Evolutionary conservation across 2,888 invertebrate species (phyloP), one percentile per base, ranked within the genome.

Genomic region (Platycheirus albimanus): DNA sequence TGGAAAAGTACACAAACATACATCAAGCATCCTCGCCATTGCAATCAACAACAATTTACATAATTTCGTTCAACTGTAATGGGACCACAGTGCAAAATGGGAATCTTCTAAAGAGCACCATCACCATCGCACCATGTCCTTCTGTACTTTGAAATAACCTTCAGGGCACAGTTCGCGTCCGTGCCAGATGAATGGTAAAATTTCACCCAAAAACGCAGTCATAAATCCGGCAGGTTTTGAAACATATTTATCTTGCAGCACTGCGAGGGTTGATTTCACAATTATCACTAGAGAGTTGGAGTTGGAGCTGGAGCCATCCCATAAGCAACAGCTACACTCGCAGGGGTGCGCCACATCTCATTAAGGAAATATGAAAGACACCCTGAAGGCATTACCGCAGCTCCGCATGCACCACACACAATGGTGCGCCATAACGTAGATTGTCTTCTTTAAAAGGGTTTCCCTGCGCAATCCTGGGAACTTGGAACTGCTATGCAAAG

Each of bases 261-360:
- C 20, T 38, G 47, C 49, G 30, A 41, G 36, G 67, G 43, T 64
- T 47, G 83, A 49, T 78, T 63, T 63, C 69, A 69, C 72, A 83
- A 78, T 83, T 83, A 83, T 83, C 83, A 74, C 83, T 78, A 69
- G n/a, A n/a, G n/a, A n/a, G n/a, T n/a, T n/a, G n/a, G n/a, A n/a
- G n/a, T n/a, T n/a, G n/a, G n/a, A n/a, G n/a, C n/a, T 58, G 74
- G 56, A 77, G 64, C 36, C 41, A 13, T 38, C 38, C n/a, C 36
- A 41, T 38, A 20, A 75, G n/a, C n/a, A n/a, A n/a, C n/a, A n/a
- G n/a, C n/a, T n/a, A n/a, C n/a, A n/a, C n/a, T n/a, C 15, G 41
- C 17, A 75, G 45, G 78, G 83, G 67, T 81, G 77, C 49, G 67
- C 77, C 81, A 67, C 76, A 72, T 77, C 77, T 71, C 71, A 72